Conservation (phyloP, 1,140 invertebrate genomes). For the Drosophila parvula region DNA sequence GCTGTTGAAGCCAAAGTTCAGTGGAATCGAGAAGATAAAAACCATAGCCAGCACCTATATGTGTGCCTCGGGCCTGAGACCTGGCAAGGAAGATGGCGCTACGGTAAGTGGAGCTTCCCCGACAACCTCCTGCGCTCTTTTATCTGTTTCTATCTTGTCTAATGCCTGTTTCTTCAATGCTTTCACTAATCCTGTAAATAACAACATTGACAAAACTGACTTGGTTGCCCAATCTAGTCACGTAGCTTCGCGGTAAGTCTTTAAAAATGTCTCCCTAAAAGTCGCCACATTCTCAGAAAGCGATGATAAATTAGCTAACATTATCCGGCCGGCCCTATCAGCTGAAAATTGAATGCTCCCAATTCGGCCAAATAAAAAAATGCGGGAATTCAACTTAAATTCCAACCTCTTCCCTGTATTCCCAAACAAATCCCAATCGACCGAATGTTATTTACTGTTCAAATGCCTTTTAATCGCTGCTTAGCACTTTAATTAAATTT, state of each 20-base stretch:
- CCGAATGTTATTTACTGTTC: constrained; percentile 64
- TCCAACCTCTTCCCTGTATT: constrained; percentile 1
- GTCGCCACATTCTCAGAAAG: constrained; percentile 1
- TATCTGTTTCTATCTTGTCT: constrained; percentile 31
- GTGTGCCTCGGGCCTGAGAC: constrained; percentile 96
- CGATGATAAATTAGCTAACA: constrained; percentile 14
- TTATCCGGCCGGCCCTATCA: neutral
- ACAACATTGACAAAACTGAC: constrained; percentile 32
- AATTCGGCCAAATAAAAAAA: constrained; percentile 17
- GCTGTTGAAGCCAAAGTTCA: constrained; percentile 96
- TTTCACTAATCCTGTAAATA: constrained; percentile 73
- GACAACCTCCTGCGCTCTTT: neutral
- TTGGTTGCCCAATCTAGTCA: constrained; percentile 56
- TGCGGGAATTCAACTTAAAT: constrained; percentile 20
- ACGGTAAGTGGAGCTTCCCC: constrained; percentile 85
- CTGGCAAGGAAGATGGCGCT: constrained; percentile 91
- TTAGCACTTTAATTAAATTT: constrained; percentile 77
- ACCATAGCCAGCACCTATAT: constrained; percentile 99
- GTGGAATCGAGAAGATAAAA: constrained; percentile 99
- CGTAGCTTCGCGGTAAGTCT: constrained; percentile 83
- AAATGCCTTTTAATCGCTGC: constrained; percentile 67
- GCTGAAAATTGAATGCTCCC: constrained; percentile 17
- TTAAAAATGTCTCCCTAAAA: neutral
- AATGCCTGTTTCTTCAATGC: constrained; percentile 62
- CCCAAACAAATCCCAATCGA: constrained; percentile 35